Evolutionary conservation across 1,140 invertebrate genomes (phyloP).

Genomic region (Steinernema feltiae): DNA sequence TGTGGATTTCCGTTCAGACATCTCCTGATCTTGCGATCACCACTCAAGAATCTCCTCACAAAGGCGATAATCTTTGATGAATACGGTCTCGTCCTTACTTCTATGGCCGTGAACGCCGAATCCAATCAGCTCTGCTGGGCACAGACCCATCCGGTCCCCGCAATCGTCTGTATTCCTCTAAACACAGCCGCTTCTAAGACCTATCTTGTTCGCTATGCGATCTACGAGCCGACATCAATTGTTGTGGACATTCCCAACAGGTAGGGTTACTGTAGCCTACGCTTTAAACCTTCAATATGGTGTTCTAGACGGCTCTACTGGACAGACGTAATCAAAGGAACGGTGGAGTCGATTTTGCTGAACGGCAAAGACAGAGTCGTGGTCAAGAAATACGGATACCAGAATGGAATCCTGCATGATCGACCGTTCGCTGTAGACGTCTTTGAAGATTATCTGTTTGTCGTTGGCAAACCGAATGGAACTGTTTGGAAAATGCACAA

Average conservation of each 20-base stretch:
- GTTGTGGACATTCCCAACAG: slow-evolving; percentile 14
- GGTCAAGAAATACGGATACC: not conserved
- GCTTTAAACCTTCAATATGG: not conserved
- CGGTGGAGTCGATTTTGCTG: slow-evolving; percentile 37
- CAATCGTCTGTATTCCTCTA: slow-evolving; percentile 60
- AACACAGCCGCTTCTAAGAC: slow-evolving; percentile 64
- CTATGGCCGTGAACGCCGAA: slow-evolving; percentile 11
- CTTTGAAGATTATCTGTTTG: not conserved
- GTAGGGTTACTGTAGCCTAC: not conserved
- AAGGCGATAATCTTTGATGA: not conserved
- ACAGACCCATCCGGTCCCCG: slow-evolving; percentile 64
- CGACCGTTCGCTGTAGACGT: not conserved
- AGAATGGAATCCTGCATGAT: slow-evolving; percentile 5
- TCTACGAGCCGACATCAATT: slow-evolving; percentile 18
- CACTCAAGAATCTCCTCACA: not conserved
- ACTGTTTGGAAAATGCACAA: slow-evolving; percentile 1
- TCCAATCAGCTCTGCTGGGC: slow-evolving; percentile 69
- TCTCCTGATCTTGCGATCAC: not conserved
- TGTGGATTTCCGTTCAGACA: not conserved
- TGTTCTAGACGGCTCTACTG: slow-evolving; percentile 15
- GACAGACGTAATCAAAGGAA: slow-evolving; percentile 64
- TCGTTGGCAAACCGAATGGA: slow-evolving; percentile 5
- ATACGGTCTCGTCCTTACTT: slow-evolving; percentile 7
- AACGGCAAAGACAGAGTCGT: not conserved
- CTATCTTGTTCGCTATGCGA: slow-evolving; percentile 57